Evolutionary conservation across 2,797 vertebrate species (phyloP).

Genomic region (Tokudaia muenninki): DNA sequence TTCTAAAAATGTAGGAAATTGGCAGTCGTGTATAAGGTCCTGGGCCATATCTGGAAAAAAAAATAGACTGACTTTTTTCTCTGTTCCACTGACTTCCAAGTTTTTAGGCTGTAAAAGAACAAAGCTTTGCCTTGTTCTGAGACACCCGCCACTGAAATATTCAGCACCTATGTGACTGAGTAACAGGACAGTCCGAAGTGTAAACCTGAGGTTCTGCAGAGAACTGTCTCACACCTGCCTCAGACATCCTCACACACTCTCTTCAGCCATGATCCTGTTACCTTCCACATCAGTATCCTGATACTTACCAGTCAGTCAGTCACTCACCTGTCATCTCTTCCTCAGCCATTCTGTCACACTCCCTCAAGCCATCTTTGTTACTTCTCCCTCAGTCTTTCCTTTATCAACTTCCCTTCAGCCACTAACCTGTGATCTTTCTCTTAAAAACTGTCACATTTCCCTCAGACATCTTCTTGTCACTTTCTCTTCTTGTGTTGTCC

Average conservation of each 20-base stretch:
- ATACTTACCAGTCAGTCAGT: background rate
- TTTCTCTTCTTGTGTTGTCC: background rate
- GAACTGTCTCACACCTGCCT: too few species aligned
- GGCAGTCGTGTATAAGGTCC: background rate
- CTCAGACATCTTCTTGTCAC: background rate
- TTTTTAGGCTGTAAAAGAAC: background rate
- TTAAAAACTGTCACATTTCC: background rate
- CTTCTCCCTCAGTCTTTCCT: too few species aligned
- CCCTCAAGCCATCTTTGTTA: background rate
- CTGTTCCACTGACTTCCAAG: background rate
- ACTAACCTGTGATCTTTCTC: too few species aligned
- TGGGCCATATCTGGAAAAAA: background rate
- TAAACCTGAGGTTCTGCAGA: background rate
- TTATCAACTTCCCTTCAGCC: background rate
- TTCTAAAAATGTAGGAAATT: background rate
- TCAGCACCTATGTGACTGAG: fast-evolving
- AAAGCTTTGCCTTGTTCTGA: background rate
- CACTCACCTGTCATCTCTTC: background rate
- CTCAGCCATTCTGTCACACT: background rate
- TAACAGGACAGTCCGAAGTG: background rate
- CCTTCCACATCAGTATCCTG: background rate
- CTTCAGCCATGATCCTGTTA: too few species aligned
- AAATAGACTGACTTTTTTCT: background rate
- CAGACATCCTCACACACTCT: background rate
- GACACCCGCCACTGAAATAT: fast-evolving